phyloP scores from a whole-genome alignment of 2,797 vertebrate genomes.

The Leptoclinus maculatus region DNA sequence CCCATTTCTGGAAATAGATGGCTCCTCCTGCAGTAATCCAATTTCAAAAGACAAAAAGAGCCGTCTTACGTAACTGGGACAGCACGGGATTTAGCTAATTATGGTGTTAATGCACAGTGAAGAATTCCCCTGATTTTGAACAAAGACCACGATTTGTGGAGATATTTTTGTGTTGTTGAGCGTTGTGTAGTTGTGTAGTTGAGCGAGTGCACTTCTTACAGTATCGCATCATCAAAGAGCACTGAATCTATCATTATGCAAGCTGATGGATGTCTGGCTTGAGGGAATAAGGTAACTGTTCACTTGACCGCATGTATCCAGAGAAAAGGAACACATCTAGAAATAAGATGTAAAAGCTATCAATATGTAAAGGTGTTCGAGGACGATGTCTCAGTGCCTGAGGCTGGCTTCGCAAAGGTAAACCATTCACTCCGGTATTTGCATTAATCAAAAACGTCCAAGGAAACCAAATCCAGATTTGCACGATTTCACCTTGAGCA shows the following conservation, averaged over 20 bases:
- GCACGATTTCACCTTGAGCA: slow-evolving; percentile 59
- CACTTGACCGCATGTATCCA: slow-evolving; percentile 21
- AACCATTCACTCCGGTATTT: slow-evolving; percentile 48
- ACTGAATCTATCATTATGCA: neutral
- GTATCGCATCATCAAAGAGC: slow-evolving; percentile 24
- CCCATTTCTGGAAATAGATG: slow-evolving; percentile 64
- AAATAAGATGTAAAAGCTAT: slow-evolving; percentile 33
- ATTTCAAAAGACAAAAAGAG: slow-evolving; percentile 78
- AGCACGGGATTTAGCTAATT: slow-evolving; percentile 72
- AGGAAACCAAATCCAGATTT: slow-evolving; percentile 57
- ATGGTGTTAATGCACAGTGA: slow-evolving; percentile 60
- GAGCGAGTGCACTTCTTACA: neutral
- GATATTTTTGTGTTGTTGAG: slow-evolving; percentile 39
- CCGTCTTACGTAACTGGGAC: slow-evolving; percentile 74
- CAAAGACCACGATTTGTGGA: slow-evolving; percentile 56
- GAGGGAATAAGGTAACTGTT: slow-evolving; percentile 21
- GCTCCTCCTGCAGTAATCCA: slow-evolving; percentile 70
- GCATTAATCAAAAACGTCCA: slow-evolving; percentile 48
- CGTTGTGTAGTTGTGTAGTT: slow-evolving; percentile 25
- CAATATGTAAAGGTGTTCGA: slow-evolving; percentile 47
- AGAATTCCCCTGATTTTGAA: slow-evolving; percentile 65
- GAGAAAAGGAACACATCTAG: neutral
- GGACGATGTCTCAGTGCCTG: slow-evolving; percentile 24
- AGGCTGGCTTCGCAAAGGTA: slow-evolving; percentile 32
- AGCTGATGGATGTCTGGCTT: slow-evolving; percentile 29